A percentile compares a stretch with the other conserved stretches of the same genome.
These are phyloP conservation scores for Argyrosomus regius DNA, from an alignment of 2,797 vertebrate species.

Conservation along the genomic window DNA sequence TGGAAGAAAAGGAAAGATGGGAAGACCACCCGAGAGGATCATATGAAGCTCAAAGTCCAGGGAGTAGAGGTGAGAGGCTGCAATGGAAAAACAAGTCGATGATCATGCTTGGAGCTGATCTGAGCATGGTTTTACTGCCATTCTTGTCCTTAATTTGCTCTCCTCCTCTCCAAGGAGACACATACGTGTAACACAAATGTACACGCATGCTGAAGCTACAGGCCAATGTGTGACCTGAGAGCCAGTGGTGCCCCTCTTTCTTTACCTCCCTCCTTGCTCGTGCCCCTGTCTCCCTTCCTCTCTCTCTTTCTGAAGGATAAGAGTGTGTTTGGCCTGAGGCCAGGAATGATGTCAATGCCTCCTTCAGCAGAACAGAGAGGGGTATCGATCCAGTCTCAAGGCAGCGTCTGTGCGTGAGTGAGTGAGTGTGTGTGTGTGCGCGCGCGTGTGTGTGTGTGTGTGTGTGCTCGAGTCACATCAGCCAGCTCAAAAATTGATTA, in stretches of 20 bases:
- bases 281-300: constrained; percentile 59
- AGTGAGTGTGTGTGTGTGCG: constrained; percentile 57
- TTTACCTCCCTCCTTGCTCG: constrained; percentile 35
- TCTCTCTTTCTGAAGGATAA: constrained; percentile 84
- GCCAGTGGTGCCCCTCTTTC: constrained; percentile 56
- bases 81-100: constrained; percentile 63
- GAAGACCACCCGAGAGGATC: constrained; percentile 97
- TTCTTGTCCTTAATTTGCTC: constrained; percentile 68
- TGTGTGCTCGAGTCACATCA: constrained; percentile 79
- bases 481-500: constrained; percentile 85
- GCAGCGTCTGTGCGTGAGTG: constrained; percentile 80
- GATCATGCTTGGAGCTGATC: constrained; percentile 52
- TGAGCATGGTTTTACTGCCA: constrained; percentile 52
- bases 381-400: constrained; percentile 87
- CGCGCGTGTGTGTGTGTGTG: constrained; percentile 55
- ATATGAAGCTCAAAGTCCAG: constrained; percentile 99
- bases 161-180: constrained; percentile 52
- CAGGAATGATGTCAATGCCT: constrained; percentile 89
- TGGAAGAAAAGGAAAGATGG: constrained; percentile 99
- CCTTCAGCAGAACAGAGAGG: constrained; percentile 88
- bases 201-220: constrained; percentile 47
- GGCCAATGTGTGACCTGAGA: constrained; percentile 59
- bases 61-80: constrained; percentile 93
- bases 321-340: constrained; percentile 85
- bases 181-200: constrained; percentile 48